Base-by-base conservation (phyloP, 2,113 vertebrate species). In the Mesembrinibis cayennensis region DNA sequence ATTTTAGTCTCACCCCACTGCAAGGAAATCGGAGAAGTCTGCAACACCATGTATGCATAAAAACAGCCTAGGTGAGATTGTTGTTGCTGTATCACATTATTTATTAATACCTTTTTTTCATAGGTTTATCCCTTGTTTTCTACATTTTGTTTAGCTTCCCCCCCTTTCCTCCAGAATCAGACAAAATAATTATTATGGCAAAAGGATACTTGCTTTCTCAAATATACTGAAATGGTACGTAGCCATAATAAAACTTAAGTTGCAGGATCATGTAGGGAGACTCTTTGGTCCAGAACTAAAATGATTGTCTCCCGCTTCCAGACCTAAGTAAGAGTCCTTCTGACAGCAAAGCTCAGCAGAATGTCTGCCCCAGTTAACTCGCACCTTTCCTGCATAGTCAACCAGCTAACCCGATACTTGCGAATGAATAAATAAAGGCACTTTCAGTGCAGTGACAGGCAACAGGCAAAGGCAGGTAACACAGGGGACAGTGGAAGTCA, bases 321-420 rank as follows among this genome's bases (percentile, higher is more conserved):
- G 55, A 71, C 61, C 47, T 36, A 26, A 56, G 29, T 4, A 8
- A 50, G 50, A 77, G 53, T 25, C 30, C 40, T 62, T 61, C 70
- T 65, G 63, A 63, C 67, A 87, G 86, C 89, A 76, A 38, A 77
- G 63, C 76, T 94, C 81, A 86, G 94, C 97, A 83, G 86, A 83
- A 62, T 14, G 42, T 53, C 59, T 91, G 91, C 49, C 93, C 69
- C 78, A 81, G 63, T 92, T 49, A 47, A 25, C 67, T 89, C 70
- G 34, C 84, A 52, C 85, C 69, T 42, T 15, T 17, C 82, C 91
- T 52, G 44, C 81, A 82, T 3, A 65, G 87, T 21, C 58, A 77
- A 7, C 44, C 65, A 79, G 72, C 73, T 56, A 78, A 65, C 50
- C 76, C 61, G 62, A 4, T 5, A 7, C 2, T 42, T 58, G 52